Percentiles rank a stretch among this genome's conserved stretches.
Evolutionary conservation across 2,888 invertebrate species (phyloP).

Genomic region (Limulus polyphemus): DNA sequence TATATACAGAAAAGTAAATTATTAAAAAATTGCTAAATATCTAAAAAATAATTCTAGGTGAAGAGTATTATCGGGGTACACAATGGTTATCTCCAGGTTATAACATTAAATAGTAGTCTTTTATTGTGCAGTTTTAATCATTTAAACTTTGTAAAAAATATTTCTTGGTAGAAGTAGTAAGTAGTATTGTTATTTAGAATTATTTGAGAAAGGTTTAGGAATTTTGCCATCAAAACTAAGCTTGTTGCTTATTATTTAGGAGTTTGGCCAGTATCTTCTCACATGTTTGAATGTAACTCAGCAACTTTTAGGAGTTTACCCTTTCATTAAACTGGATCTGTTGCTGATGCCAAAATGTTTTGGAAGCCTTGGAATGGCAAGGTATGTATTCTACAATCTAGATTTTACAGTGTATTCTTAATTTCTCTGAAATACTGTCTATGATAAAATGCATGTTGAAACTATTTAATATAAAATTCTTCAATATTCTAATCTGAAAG

Average conservation of each 20-base stretch:
- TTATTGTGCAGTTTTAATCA: too few species aligned
- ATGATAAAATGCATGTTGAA: not conserved
- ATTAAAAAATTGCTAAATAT: too few species aligned
- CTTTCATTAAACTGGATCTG: conserved; percentile 36
- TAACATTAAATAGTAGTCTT: too few species aligned
- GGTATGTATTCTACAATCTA: conserved; percentile 8
- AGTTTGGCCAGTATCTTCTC: conserved; percentile 29
- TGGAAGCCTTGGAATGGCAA: conserved; percentile 29
- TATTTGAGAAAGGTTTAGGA: too few species aligned
- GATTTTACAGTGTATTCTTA: not conserved
- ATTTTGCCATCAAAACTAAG: too few species aligned
- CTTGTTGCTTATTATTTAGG: conserved; percentile 1
- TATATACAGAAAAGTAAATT: too few species aligned
- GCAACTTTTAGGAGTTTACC: conserved; percentile 34
- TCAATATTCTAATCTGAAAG: too few species aligned
- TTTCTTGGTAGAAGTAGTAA: not conserved
- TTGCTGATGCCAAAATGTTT: conserved; percentile 34
- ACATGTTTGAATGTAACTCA: conserved; percentile 29
- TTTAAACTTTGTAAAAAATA: not conserved
- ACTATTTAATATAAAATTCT: too few species aligned
- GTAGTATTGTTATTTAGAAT: not conserved
- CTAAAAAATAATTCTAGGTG: too few species aligned
- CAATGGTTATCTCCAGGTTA: too few species aligned
- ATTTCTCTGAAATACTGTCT: not conserved
- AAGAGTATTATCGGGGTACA: too few species aligned